Evolutionary conservation across 2,888 invertebrate genomes (phyloP).

Genomic region (Crocallis elinguaria): DNA sequence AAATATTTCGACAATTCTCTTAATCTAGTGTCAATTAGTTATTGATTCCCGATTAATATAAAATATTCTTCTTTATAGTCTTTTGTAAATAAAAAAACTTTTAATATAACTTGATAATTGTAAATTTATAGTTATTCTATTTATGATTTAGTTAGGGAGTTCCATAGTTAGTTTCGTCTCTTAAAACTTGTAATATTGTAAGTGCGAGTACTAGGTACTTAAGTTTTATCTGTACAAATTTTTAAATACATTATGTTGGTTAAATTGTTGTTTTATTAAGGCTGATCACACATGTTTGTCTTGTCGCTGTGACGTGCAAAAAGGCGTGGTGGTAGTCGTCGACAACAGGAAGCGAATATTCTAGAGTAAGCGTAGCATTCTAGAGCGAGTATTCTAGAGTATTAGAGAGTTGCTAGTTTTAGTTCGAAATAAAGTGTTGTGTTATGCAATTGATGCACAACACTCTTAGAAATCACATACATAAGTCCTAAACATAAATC

Average conservation of each 20-base stretch:
- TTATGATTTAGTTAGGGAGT: constrained; percentile 32
- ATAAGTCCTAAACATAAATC: no score
- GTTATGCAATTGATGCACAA: no score
- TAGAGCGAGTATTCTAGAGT: no score
- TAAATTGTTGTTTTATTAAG: constrained; percentile 51
- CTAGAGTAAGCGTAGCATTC: no score
- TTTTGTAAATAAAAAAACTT: constrained; percentile 33
- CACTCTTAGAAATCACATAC: no score
- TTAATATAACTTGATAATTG: constrained; percentile 22
- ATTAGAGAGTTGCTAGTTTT: no score
- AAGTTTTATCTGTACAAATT: constrained; percentile 76
- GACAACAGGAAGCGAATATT: no score
- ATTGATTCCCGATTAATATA: constrained; percentile 6
- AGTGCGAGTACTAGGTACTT: constrained; percentile 70
- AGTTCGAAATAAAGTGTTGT: no score
- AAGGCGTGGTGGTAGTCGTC: no score
- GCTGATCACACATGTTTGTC: constrained; percentile 9
- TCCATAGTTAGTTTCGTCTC: constrained; percentile 59
- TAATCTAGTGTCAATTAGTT: constrained; percentile 1
- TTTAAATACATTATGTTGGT: constrained; percentile 79
- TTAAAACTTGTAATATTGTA: constrained; percentile 51
- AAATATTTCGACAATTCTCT: not conserved
- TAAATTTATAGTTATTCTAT: constrained; percentile 37
- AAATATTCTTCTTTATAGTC: constrained; percentile 1
- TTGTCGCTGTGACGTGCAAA: no score